Conservation (phyloP, 2,113 vertebrate genomes). For the Oncorhynchus kisutch region DNA sequence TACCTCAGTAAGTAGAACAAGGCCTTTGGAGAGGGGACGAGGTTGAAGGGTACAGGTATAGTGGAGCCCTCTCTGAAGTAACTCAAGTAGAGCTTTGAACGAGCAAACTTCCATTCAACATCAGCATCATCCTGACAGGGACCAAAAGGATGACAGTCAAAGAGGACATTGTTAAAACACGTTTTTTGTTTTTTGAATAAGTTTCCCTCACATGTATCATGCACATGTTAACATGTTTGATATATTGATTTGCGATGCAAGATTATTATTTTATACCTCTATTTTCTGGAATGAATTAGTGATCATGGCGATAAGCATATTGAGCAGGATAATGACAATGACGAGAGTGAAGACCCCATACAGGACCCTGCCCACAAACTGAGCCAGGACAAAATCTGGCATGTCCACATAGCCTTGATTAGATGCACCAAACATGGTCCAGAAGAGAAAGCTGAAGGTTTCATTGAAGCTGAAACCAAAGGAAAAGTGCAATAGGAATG, state of each 20-base stretch:
- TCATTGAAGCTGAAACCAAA: conserved; percentile 71
- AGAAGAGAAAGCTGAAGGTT: conserved; percentile 80
- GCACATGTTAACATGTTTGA: too few relatives aligned
- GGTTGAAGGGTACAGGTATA: conserved; percentile 78
- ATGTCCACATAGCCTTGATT: conserved; percentile 74
- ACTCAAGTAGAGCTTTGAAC: conserved; percentile 78
- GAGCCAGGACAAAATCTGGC: conserved; percentile 67
- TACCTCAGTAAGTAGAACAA: conserved; percentile 74
- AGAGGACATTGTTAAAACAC: background rate
- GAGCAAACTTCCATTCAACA: conserved; percentile 80
- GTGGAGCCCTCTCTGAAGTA: conserved; percentile 79
- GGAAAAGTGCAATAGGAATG: background rate
- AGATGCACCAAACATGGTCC: conserved; percentile 80
- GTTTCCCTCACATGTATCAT: conserved; percentile 13
- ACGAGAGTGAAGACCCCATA: conserved; percentile 78
- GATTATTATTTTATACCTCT: conserved; percentile 52
- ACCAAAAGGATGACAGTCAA: background rate
- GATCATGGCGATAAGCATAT: conserved; percentile 83
- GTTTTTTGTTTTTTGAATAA: background rate
- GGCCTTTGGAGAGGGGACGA: conserved; percentile 76
- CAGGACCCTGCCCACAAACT: conserved; percentile 71
- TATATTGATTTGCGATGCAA: too few relatives aligned
- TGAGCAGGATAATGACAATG: conserved; percentile 78
- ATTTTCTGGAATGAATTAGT: conserved; percentile 83
- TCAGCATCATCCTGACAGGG: conserved; percentile 73